Evolutionary conservation across 1,140 invertebrate species (phyloP).

Genomic region (Pinna nobilis): DNA sequence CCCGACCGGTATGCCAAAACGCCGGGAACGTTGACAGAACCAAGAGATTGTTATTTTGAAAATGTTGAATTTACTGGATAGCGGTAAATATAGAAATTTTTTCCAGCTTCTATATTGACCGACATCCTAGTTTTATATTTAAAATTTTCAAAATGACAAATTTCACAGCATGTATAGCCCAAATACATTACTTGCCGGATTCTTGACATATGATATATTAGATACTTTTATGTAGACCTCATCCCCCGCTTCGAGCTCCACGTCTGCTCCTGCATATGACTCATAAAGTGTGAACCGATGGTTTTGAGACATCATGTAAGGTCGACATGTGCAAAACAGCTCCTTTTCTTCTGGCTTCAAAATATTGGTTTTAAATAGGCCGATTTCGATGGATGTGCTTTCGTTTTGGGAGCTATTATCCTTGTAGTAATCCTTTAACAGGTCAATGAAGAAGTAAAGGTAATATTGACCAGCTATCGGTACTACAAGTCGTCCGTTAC

Average conservation of each 20-base stretch:
- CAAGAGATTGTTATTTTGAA: no score
- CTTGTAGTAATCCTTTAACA: conserved; percentile 4
- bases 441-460: conserved; percentile 28
- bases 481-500: conserved; percentile 21
- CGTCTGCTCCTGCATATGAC: conserved; percentile 13
- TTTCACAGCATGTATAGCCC: conserved; percentile 27
- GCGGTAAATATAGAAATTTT: no score
- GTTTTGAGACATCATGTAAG: conserved; percentile 21
- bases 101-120: no score
- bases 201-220: conserved; percentile 28
- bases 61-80: no score
- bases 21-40: no score
- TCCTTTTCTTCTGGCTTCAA: background rate
- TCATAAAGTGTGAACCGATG: conserved; percentile 19
- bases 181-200: conserved; percentile 35
- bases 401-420: background rate
- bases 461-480: conserved; percentile 15
- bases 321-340: conserved; percentile 16
- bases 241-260: conserved; percentile 23
- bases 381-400: conserved; percentile 1
- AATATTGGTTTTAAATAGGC: conserved; percentile 31
- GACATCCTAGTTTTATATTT: no score
- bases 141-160: no score
- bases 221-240: conserved; percentile 29
- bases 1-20: no score